phyloP scores from a whole-genome alignment of 2,113 vertebrate genomes.

The Baryphthengus martii region DNA sequence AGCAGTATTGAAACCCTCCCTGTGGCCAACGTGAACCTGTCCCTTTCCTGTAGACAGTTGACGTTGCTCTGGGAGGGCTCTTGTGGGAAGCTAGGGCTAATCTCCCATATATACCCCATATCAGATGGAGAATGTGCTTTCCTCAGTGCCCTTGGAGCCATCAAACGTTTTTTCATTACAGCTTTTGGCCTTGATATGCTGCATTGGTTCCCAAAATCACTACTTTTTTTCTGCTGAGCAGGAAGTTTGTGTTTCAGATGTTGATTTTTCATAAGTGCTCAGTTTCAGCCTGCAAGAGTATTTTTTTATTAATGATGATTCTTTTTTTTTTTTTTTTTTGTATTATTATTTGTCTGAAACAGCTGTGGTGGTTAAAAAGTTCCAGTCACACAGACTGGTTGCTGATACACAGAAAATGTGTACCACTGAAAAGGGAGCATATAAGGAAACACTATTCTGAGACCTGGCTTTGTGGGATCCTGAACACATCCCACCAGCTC shows the following conservation, averaged over 20 bases:
- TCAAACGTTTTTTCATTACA: conserved; percentile 23
- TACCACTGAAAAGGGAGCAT: neutral
- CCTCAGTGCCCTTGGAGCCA: neutral
- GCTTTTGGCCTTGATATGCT: neutral
- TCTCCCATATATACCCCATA: neutral
- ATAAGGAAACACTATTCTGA: neutral
- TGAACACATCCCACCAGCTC: neutral
- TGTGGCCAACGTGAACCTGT: neutral
- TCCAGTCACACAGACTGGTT: neutral
- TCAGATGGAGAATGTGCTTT: neutral
- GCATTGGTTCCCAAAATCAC: neutral
- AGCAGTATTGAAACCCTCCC: neutral
- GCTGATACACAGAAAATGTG: neutral
- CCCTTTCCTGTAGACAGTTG: neutral
- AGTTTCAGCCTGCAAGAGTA: neutral
- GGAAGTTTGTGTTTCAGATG: neutral
- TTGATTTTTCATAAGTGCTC: neutral
- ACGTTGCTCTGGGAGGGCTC: neutral
- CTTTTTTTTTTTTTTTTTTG: neutral
- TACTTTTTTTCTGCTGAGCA: neutral
- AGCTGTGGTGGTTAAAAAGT: neutral
- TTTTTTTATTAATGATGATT: neutral
- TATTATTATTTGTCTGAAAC: rapidly evolving
- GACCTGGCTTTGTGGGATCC: neutral
- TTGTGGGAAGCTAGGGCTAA: neutral